phyloP scores from a whole-genome alignment of 2,113 vertebrate genomes.

The Takifugu flavidus region DNA sequence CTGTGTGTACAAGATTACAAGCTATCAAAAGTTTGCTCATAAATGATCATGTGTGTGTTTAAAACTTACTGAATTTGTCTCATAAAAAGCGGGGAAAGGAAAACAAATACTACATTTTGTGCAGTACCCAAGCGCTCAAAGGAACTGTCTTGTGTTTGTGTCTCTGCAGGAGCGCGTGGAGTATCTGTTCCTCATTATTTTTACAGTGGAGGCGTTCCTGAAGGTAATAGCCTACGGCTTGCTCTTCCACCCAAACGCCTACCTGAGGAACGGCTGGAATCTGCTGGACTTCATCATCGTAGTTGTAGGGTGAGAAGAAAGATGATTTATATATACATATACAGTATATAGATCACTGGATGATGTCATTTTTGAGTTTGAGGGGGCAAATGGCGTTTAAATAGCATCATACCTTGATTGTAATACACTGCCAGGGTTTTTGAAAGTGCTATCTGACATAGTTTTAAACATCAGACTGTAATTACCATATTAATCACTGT shows the following conservation, averaged over 20 bases:
- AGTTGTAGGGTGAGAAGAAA: constrained; percentile 91
- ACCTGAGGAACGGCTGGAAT: constrained; percentile 99
- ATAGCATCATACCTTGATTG: background rate
- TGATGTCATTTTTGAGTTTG: too few relatives aligned
- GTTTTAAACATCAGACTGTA: constrained; percentile 20
- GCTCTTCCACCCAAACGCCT: constrained; percentile 98
- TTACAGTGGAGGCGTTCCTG: constrained; percentile 99
- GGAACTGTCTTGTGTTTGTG: constrained; percentile 29
- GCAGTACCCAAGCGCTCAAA: constrained; percentile 12
- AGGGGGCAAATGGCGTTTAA: background rate
- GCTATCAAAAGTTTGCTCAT: constrained; percentile 14
- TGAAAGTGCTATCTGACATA: constrained; percentile 6
- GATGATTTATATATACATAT: background rate
- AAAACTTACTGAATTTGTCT: too few relatives aligned
- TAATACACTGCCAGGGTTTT: background rate
- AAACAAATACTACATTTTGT: background rate
- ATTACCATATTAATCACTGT: constrained; percentile 15
- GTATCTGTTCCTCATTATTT: constrained; percentile 99
- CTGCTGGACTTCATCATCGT: constrained; percentile 99
- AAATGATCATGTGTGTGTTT: too few relatives aligned
- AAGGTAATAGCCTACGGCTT: constrained; percentile 99
- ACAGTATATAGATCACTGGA: background rate
- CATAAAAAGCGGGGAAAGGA: too few relatives aligned
- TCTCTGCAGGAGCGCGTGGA: constrained; percentile 92
- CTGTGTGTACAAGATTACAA: constrained; percentile 42